phyloP scores from a whole-genome alignment of 1,140 invertebrate genomes.

The Eriosoma lanigerum region DNA sequence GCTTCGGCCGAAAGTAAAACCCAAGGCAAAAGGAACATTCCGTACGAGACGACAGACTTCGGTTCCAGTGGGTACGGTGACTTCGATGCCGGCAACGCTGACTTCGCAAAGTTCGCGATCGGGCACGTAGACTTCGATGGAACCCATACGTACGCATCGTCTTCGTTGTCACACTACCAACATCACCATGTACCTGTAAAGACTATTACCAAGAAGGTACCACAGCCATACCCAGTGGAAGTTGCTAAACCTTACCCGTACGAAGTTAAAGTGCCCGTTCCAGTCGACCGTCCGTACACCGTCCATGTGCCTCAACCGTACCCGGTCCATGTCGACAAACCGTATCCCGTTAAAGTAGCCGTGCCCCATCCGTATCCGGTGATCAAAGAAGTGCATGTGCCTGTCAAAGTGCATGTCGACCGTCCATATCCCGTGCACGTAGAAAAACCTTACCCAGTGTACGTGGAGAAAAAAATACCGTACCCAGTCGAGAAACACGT shows the following conservation, averaged over 20 bases:
- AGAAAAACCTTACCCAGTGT: slow-evolving; percentile 66
- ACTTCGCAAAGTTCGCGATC: background rate
- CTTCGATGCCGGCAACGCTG: too few species aligned
- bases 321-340: slow-evolving; percentile 54
- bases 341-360: slow-evolving; percentile 68
- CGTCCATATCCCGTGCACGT: slow-evolving; percentile 61
- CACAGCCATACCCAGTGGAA: slow-evolving; percentile 68
- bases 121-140: background rate
- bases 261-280: slow-evolving; percentile 69
- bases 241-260: slow-evolving; percentile 72
- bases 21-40: slow-evolving; percentile 29
- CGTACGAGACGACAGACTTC: slow-evolving; percentile 54
- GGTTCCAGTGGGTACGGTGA: background rate
- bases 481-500: slow-evolving; percentile 59
- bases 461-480: slow-evolving; percentile 67
- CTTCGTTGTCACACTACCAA: too few species aligned
- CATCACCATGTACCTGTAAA: slow-evolving; percentile 68
- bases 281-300: slow-evolving; percentile 63
- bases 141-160: too few species aligned
- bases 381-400: slow-evolving; percentile 66
- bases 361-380: slow-evolving; percentile 70
- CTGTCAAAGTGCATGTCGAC: slow-evolving; percentile 61
- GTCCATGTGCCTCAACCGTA: slow-evolving; percentile 73
- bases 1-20: slow-evolving; percentile 6
- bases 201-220: slow-evolving; percentile 60